Evolutionary conservation across 2,888 invertebrate species (phyloP).

Genomic region (Eristalinus sepulchralis): DNA sequence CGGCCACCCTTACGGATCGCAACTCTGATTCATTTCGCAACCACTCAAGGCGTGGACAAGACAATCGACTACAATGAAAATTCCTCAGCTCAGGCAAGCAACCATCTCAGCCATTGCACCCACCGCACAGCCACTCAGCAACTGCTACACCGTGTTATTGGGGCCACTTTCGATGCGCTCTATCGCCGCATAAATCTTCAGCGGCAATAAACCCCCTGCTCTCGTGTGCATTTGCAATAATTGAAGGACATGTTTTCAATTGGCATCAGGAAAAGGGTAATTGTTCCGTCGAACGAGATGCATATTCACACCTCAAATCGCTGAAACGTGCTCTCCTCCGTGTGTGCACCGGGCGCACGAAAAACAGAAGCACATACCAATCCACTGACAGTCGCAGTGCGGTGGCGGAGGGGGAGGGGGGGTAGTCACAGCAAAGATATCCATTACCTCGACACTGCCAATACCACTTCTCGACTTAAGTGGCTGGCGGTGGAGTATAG

Average conservation of each 20-base stretch:
- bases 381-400: neutral
- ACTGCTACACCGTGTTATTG: constrained; percentile 26
- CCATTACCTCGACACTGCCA: constrained; percentile 45
- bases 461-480: constrained; percentile 35
- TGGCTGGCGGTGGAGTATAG: constrained; percentile 39
- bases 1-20: neutral
- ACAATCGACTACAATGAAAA: neutral
- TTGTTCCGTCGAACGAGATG: constrained; percentile 52
- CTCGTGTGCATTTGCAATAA: constrained; percentile 39
- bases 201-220: neutral
- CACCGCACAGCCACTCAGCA: neutral
- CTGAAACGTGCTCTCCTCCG: constrained; percentile 19
- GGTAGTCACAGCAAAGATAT: constrained; percentile 36
- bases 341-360: neutral
- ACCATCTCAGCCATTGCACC: neutral
- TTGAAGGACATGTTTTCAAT: constrained; percentile 62
- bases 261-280: constrained; percentile 47
- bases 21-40: neutral
- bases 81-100: neutral
- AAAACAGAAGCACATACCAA: constrained; percentile 34
- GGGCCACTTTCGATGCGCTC: constrained; percentile 19
- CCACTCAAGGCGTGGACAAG: neutral
- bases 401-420: no score
- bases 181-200: constrained; percentile 18
- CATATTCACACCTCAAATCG: constrained; percentile 63